A percentile compares a stretch with the other conserved stretches of the same genome.
phyloP scores from a whole-genome alignment of 2,113 vertebrate genomes.

The Thunnus maccoyii region DNA sequence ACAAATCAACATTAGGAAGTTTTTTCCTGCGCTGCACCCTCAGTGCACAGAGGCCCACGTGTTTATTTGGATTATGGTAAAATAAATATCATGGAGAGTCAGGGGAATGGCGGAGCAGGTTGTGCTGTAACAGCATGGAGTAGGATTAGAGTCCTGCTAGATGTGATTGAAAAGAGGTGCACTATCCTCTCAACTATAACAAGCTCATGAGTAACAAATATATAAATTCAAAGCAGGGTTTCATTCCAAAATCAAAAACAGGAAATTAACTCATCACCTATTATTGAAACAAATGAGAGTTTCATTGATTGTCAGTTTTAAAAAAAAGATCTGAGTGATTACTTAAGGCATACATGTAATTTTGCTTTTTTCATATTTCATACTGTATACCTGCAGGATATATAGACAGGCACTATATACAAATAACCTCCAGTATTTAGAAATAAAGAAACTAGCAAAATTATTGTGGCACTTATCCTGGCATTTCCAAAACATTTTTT shows the following conservation, averaged over 20 bases:
- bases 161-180: constrained; percentile 35
- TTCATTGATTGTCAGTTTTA: too few species aligned
- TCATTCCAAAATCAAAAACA: neutral
- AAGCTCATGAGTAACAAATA: constrained; percentile 14
- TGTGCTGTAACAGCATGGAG: constrained; percentile 61
- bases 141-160: constrained; percentile 52
- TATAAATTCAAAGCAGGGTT: neutral
- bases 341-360: too few species aligned
- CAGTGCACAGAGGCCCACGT: constrained; percentile 40
- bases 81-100: constrained; percentile 71
- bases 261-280: too few species aligned
- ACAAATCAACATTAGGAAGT: constrained; percentile 59
- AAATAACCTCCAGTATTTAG: too few species aligned
- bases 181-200: constrained; percentile 10
- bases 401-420: too few species aligned
- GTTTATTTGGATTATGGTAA: constrained; percentile 73
- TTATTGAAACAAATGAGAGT: too few species aligned
- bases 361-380: too few species aligned
- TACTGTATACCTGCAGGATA: too few species aligned
- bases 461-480: too few species aligned
- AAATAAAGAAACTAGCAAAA: too few species aligned
- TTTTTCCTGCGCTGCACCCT: constrained; percentile 20
- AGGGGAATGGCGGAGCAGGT: constrained; percentile 40
- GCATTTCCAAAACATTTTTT: too few species aligned
- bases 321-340: too few species aligned